phyloP scores from a whole-genome alignment of 2,888 invertebrate species.

The Macrosiphum euphorbiae region DNA sequence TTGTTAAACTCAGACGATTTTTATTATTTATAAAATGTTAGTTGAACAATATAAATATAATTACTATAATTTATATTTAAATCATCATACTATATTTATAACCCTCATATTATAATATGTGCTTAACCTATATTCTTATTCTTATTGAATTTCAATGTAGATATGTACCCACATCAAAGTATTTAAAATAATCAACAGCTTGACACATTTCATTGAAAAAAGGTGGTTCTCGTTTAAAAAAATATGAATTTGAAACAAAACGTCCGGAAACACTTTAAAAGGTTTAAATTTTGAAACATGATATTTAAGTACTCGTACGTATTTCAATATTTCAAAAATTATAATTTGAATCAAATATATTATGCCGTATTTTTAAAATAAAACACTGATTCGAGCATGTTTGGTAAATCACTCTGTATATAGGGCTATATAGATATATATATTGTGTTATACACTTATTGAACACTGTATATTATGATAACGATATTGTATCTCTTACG shows the following conservation, averaged over 20 bases:
- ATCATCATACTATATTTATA: neutral
- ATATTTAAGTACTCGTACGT: neutral
- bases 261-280: neutral
- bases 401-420: neutral
- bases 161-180: neutral
- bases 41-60: neutral
- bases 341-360: neutral
- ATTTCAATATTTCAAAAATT: neutral
- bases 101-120: neutral
- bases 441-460: neutral
- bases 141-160: neutral
- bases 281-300: neutral
- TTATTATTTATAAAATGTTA: neutral
- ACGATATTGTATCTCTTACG: neutral
- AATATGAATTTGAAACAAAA: neutral
- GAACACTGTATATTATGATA: neutral
- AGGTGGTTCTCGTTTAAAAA: neutral
- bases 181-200: neutral
- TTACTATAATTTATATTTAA: neutral
- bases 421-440: no score
- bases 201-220: neutral
- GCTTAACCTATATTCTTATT: no score
- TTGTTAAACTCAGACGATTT: neutral
- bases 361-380: neutral
- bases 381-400: neutral